phyloP scores from a whole-genome alignment of 1,140 invertebrate species.

The Drosophila nigromelanica region DNA sequence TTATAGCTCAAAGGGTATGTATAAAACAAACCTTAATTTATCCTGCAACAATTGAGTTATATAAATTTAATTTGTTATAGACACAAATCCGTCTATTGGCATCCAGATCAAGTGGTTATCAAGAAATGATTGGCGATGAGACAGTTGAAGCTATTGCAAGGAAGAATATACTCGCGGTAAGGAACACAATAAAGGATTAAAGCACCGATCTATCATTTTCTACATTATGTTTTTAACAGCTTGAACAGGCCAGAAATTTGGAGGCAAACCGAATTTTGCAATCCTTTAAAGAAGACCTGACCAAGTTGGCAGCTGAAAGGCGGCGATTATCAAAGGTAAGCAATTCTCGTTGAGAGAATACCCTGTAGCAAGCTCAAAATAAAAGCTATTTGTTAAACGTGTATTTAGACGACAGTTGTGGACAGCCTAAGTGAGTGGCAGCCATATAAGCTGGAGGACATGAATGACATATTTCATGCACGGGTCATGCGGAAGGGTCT shows the following conservation, averaged over 20 bases:
- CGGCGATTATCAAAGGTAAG: background rate
- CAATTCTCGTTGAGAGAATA: background rate
- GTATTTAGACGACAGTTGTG: background rate
- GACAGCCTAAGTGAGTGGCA: background rate
- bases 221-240: background rate
- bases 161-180: background rate
- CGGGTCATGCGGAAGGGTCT: background rate
- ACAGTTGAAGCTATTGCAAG: background rate
- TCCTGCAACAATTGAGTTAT: too few relatives aligned
- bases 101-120: too few relatives aligned
- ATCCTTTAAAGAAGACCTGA: background rate
- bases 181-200: background rate
- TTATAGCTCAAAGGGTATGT: background rate
- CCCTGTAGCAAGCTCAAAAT: too few relatives aligned
- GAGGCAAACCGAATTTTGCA: background rate
- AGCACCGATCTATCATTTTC: background rate
- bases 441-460: background rate
- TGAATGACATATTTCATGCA: background rate
- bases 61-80: too few relatives aligned
- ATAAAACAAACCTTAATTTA: background rate
- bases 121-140: background rate
- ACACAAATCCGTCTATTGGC: too few relatives aligned
- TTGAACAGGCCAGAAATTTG: background rate
- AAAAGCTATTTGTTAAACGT: background rate
- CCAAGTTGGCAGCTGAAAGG: background rate